Conservation (phyloP, 2,888 invertebrate species). For the Zygothrica quintamaculata region DNA sequence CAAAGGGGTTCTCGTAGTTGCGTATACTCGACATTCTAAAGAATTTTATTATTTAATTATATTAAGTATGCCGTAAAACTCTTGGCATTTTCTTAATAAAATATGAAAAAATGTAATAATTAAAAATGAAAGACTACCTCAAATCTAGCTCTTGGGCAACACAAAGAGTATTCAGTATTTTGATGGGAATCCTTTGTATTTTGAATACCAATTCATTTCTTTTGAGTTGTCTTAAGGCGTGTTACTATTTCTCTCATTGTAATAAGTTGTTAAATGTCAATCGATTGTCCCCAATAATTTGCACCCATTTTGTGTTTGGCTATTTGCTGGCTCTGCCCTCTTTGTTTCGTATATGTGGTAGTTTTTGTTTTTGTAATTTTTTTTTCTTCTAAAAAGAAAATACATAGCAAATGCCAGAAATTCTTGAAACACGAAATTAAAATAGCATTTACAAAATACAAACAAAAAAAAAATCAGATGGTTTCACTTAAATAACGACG, state of each 20-base stretch:
- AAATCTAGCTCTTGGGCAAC: no score
- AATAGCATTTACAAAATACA: slow-evolving; percentile 48
- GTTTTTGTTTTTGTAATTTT: slow-evolving; percentile 4
- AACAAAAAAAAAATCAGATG: slow-evolving; percentile 19
- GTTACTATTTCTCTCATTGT: neutral
- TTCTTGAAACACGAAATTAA: slow-evolving; percentile 53
- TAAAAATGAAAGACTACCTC: no score
- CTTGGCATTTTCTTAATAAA: no score
- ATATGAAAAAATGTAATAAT: no score
- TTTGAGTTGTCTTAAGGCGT: neutral
- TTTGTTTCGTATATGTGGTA: no score
- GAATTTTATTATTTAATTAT: no score
- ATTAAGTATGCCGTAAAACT: no score
- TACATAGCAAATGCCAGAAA: slow-evolving; percentile 46
- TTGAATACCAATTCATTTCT: neutral
- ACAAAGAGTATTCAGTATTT: no score
- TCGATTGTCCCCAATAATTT: slow-evolving; percentile 31
- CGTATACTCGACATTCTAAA: no score
- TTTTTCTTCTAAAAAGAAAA: slow-evolving; percentile 7
- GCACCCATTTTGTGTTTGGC: slow-evolving; percentile 13
- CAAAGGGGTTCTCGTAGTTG: no score
- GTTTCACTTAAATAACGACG: slow-evolving; percentile 55
- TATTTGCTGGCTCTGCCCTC: slow-evolving; percentile 16
- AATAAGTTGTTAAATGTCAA: slow-evolving; percentile 33
- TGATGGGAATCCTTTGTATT: no score